Percentiles rank a stretch among this genome's conserved stretches.
These are phyloP conservation scores for Gymnoscopelus braueri DNA, from an alignment of 2,797 vertebrate genomes.

Conservation along the genomic window DNA sequence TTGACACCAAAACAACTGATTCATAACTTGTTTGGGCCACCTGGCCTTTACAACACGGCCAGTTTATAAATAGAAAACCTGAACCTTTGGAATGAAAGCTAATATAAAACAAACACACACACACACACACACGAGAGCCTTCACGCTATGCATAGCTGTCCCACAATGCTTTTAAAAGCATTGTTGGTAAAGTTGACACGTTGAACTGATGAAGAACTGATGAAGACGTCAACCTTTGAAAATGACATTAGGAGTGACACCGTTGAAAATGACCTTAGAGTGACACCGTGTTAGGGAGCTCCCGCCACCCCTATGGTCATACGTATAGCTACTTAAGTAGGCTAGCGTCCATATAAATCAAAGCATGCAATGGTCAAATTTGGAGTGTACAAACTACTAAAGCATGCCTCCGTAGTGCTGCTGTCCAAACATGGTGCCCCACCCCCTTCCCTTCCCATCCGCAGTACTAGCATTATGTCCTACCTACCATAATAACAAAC, in stretches of 20 bases:
- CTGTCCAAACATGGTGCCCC: slow-evolving; percentile 32
- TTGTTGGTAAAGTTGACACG: background rate
- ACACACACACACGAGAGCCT: slow-evolving; percentile 24
- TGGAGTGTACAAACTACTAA: background rate
- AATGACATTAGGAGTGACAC: background rate
- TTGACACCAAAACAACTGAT: slow-evolving; percentile 55
- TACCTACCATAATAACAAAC: slow-evolving; percentile 24
- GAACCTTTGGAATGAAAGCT: slow-evolving; percentile 46
- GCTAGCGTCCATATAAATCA: background rate
- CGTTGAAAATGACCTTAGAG: background rate
- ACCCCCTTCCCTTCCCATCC: slow-evolving; percentile 49
- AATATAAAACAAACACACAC: slow-evolving; percentile 44
- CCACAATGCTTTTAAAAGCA: too few relatives aligned
- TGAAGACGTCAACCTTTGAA: background rate
- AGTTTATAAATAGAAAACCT: slow-evolving; percentile 62
- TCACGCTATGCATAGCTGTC: background rate
- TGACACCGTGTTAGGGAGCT: too few relatives aligned
- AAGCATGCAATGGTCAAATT: background rate
- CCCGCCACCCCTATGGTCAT: too few relatives aligned
- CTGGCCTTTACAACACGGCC: slow-evolving; percentile 1
- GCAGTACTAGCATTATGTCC: too few relatives aligned
- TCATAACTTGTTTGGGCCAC: slow-evolving; percentile 34
- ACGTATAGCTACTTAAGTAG: background rate
- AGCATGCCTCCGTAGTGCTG: background rate
- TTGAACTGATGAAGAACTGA: background rate